Base-by-base conservation (phyloP, 2,888 invertebrate genomes). In the Diachrysia chrysitis region DNA sequence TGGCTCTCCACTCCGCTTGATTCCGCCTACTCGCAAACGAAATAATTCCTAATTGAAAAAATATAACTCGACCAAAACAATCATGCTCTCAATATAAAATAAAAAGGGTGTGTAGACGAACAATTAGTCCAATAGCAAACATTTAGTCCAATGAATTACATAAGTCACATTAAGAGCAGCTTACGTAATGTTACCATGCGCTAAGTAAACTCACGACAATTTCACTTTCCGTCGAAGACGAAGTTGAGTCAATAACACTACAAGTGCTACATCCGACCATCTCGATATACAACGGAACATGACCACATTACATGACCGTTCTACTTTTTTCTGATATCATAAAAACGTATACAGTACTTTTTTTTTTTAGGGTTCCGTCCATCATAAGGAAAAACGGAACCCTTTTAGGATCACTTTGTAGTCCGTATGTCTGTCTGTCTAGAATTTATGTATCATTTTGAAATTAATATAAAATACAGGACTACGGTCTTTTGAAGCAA, bases 161-260 rank as follows among this genome's bases (percentile, higher is more conserved):
- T 78, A 78, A 79, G 66, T 76, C 58, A 58, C 58, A 46, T n/a
- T 73, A 61, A 77, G 65, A 37, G 63, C 71, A 65, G 67, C 69
- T 87, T 86, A 78, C 77, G 81, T 84, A 84, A 88, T 72, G 58
- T 76, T 74, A 74, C 68, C 54, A 75, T 65, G 59, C 68, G 70
- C 71, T 63, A 61, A 68, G 74, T 66, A 72, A 70, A 62, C 78
- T 71, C 55, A 55, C n/a, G n/a, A n/a, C 35, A 77, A 82, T 86
- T 87, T 87, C 85, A 82, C 85, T 87, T 87, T 81, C 72, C 56
- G 71, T 65, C 58, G 59, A 82, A 83, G 71, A 81, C 69, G 63
- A 69, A 71, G 73, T 78, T 78, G 76, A 77, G 79, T 76, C 75
- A 79, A 77, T 75, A 78, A 48, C 21, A 23, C 16, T 66, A 63